Conservation (phyloP, 2,113 vertebrate genomes). For the Chaetura pelagica region DNA sequence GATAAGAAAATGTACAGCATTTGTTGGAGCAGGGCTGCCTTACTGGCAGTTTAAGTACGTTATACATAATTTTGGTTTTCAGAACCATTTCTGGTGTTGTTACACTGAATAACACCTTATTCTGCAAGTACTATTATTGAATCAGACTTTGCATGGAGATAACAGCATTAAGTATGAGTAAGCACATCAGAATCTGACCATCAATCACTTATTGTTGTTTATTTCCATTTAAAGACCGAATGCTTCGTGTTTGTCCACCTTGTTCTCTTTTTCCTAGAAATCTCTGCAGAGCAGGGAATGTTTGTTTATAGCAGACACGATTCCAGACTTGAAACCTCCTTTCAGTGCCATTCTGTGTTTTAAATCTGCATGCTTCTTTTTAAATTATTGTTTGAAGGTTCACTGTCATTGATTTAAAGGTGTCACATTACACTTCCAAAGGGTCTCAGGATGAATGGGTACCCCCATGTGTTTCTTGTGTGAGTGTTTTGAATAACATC, state of each 20-base stretch:
- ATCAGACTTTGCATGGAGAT: background rate
- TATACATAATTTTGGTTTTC: background rate
- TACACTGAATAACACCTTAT: background rate
- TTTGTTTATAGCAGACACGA: background rate
- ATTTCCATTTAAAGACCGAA: background rate
- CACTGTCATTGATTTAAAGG: background rate
- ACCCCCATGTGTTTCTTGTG: background rate
- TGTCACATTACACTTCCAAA: background rate
- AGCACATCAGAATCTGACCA: background rate
- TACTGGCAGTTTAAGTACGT: background rate
- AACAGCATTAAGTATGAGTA: background rate
- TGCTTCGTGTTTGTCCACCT: background rate
- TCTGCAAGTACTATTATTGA: background rate
- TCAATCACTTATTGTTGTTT: background rate
- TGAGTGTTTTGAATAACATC: background rate
- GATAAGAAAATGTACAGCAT: background rate
- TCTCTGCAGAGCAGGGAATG: background rate
- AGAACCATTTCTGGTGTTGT: background rate
- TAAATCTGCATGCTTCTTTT: background rate
- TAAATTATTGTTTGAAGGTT: background rate
- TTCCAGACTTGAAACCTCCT: background rate
- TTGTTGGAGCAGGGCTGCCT: background rate
- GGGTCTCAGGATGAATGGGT: background rate
- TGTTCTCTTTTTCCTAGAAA: slow-evolving; percentile 42
- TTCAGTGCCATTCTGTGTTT: background rate